Evolutionary conservation across 1,140 invertebrate species (phyloP).

Genomic region (Catajapyx aquilonaris): DNA sequence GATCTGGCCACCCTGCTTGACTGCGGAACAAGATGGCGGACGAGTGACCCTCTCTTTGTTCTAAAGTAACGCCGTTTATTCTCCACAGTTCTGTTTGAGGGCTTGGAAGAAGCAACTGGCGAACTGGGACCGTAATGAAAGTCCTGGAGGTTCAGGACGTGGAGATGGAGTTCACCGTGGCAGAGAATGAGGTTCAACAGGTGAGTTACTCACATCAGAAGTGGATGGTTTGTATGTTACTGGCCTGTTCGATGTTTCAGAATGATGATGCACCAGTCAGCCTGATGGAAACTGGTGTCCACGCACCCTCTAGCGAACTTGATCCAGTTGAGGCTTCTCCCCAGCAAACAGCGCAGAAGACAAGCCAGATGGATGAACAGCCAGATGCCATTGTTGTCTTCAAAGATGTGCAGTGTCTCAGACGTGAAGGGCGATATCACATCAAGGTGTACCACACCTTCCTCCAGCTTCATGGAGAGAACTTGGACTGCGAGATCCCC

Average conservation of each 20-base stretch:
- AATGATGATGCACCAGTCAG: conserved; percentile 96
- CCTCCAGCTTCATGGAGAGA: conserved; percentile 98
- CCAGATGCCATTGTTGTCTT: conserved; percentile 96
- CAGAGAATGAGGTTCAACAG: conserved; percentile 98
- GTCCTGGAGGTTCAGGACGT: conserved; percentile 72
- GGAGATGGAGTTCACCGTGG: conserved; percentile 73
- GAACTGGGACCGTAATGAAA: conserved; percentile 30
- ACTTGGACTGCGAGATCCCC: conserved; percentile 99
- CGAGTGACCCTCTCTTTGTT: too few species aligned
- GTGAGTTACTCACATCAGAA: conserved; percentile 24
- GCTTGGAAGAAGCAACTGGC: too few species aligned
- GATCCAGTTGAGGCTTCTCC: conserved; percentile 91
- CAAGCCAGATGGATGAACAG: conserved; percentile 89
- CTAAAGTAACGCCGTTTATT: too few species aligned
- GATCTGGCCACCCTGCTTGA: too few species aligned
- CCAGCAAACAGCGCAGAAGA: conserved; percentile 87
- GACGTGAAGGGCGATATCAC: conserved; percentile 97
- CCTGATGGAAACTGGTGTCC: conserved; percentile 93
- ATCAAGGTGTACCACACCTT: conserved; percentile 96
- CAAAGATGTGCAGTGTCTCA: conserved; percentile 90
- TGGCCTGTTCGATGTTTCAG: conserved; percentile 27
- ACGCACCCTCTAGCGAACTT: conserved; percentile 73
- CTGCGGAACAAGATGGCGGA: too few species aligned
- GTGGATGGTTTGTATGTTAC: conserved; percentile 2
- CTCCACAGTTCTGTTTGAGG: too few species aligned